A percentile compares a stretch with the other conserved stretches of the same genome.
phyloP scores from a whole-genome alignment of 2,113 vertebrate species.

The human region DNA sequence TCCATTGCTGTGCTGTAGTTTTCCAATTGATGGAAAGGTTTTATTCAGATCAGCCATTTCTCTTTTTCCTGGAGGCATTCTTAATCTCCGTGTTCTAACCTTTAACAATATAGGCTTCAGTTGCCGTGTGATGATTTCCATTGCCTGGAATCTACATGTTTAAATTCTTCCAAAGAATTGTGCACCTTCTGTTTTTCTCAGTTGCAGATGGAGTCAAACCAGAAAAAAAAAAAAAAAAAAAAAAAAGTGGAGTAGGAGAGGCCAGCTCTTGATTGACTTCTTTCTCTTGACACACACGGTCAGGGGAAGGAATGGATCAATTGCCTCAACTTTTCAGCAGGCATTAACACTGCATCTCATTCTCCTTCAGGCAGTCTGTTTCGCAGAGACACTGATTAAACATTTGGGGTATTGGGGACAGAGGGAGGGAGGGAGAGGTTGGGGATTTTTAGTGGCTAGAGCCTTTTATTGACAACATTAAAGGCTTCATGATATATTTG shows the following conservation, averaged over 20 bases:
- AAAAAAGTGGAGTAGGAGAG: neutral
- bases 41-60: constrained; percentile 73
- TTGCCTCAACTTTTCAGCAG: constrained; percentile 41
- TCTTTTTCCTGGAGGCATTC: constrained; percentile 66
- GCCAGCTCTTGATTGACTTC: constrained; percentile 62
- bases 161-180: constrained; percentile 66
- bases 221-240: neutral
- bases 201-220: constrained; percentile 62
- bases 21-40: constrained; percentile 46
- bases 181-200: constrained; percentile 71
- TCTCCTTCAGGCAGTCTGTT: constrained; percentile 25
- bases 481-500: constrained; percentile 69
- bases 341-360: neutral
- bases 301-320: constrained; percentile 38
- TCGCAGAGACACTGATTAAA: constrained; percentile 64
- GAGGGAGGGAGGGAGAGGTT: constrained; percentile 19
- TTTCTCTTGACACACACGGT: neutral
- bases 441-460: constrained; percentile 35
- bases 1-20: neutral
- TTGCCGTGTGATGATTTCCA: constrained; percentile 78
- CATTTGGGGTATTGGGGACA: constrained; percentile 15
- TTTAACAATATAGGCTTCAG: constrained; percentile 71
- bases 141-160: constrained; percentile 59
- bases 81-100: constrained; percentile 77
- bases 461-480: constrained; percentile 60